Conservation (phyloP, 2,888 invertebrate species). For the Brachypalpus laphriformis region DNA sequence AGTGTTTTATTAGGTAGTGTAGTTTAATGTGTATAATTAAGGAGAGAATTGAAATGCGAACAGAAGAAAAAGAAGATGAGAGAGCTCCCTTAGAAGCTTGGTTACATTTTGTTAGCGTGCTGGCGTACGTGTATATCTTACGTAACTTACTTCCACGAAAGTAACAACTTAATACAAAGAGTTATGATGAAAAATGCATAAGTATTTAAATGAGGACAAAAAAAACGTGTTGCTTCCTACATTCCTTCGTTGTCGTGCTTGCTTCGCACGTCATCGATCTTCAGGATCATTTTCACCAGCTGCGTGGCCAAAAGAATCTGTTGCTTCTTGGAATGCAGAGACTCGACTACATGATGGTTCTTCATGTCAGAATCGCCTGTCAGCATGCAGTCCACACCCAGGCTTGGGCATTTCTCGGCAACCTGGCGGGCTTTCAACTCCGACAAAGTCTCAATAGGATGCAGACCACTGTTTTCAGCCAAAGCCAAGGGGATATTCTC, state of each 20-base stretch:
- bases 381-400: conserved; percentile 98
- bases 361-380: conserved; percentile 95
- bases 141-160: conserved; percentile 31
- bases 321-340: conserved; percentile 97
- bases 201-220: conserved; percentile 15
- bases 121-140: not conserved
- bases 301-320: conserved; percentile 98
- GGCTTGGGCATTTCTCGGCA: conserved; percentile 90
- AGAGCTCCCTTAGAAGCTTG: conserved; percentile 7
- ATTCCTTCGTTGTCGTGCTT: conserved; percentile 82
- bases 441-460: conserved; percentile 95
- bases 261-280: conserved; percentile 97
- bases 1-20: conserved; percentile 60
- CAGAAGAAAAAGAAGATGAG: conserved; percentile 27
- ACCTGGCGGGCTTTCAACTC: conserved; percentile 96
- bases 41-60: conserved; percentile 28
- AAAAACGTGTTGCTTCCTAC: conserved; percentile 13
- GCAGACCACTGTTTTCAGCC: conserved; percentile 97
- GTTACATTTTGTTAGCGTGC: conserved; percentile 46
- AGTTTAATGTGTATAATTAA: conserved; percentile 41
- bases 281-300: conserved; percentile 99
- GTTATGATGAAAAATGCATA: conserved; percentile 35
- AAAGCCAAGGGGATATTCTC: conserved; percentile 97
- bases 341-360: conserved; percentile 96
- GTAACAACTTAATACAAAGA: conserved; percentile 18